Conservation (phyloP, 2,113 vertebrate genomes). For the Oreochromis niloticus region DNA sequence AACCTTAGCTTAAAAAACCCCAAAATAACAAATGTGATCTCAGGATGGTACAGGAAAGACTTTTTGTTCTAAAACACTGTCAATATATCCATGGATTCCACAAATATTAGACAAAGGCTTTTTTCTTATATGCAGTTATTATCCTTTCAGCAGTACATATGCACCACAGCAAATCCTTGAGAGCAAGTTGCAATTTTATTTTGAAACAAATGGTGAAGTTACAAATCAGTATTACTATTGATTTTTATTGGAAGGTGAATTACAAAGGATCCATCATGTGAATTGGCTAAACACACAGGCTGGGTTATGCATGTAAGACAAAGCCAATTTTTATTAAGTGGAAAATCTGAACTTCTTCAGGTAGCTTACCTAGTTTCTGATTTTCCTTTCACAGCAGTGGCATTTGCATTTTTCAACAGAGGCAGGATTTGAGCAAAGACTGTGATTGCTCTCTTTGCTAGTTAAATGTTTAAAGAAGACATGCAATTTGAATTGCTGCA, state of each 20-base stretch:
- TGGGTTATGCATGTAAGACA: not conserved
- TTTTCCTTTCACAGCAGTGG: slow-evolving; percentile 47
- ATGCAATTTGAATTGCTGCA: slow-evolving; percentile 72
- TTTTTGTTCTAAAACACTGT: not conserved
- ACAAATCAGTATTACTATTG: slow-evolving; percentile 16
- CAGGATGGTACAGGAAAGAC: not conserved
- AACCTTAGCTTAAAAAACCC: not conserved
- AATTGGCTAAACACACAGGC: not conserved
- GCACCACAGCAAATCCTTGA: not conserved
- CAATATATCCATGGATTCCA: not conserved
- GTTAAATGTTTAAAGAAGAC: slow-evolving; percentile 77
- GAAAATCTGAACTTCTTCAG: slow-evolving; percentile 47
- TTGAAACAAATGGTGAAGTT: slow-evolving; percentile 26
- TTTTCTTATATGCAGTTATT: slow-evolving; percentile 11
- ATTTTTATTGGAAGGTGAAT: slow-evolving; percentile 8
- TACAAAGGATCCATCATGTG: slow-evolving; percentile 15
- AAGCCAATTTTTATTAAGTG: slow-evolving; percentile 6
- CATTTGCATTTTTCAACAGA: slow-evolving; percentile 68
- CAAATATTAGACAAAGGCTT: slow-evolving; percentile 7
- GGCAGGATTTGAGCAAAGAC: slow-evolving; percentile 71
- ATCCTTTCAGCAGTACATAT: not conserved
- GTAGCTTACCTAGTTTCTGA: slow-evolving; percentile 45
- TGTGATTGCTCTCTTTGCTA: slow-evolving; percentile 73
- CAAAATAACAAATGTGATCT: not conserved
- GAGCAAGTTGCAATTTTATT: slow-evolving; percentile 10